Evolutionary conservation across 1,140 invertebrate species (phyloP).

Genomic region (Bombyx mandarina): DNA sequence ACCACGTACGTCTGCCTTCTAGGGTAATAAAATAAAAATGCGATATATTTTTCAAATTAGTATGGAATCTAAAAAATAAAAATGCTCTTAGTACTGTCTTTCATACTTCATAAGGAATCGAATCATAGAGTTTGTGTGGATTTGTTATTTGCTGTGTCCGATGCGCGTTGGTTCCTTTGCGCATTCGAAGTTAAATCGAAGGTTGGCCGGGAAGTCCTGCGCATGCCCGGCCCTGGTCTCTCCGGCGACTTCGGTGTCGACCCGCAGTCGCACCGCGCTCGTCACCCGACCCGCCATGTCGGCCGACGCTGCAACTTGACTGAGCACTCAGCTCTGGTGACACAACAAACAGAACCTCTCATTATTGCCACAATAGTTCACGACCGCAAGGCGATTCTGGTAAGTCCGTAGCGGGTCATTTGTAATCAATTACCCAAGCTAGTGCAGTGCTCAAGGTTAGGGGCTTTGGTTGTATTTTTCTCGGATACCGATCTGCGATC

Average conservation of each 20-base stretch:
- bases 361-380: conserved; percentile 31
- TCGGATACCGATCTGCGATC: conserved; percentile 31
- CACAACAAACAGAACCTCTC: conserved; percentile 39
- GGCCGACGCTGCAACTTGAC: conserved; percentile 53
- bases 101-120: too few relatives aligned
- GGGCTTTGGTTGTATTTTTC: conserved; percentile 36
- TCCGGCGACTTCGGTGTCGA: conserved; percentile 34
- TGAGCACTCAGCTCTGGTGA: conserved; percentile 46
- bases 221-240: conserved; percentile 39
- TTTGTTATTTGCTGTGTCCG: conserved; percentile 57
- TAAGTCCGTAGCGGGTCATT: conserved; percentile 40
- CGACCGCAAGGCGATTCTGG: conserved; percentile 33
- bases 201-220: conserved; percentile 30
- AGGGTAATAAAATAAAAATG: too few relatives aligned
- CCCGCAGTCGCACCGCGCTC: conserved; percentile 61
- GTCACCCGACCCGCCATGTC: conserved; percentile 54
- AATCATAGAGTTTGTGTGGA: conserved; percentile 29
- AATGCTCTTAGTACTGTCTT: too few relatives aligned
- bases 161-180: conserved; percentile 37
- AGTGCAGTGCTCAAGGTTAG: conserved; percentile 42
- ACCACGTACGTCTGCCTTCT: too few relatives aligned
- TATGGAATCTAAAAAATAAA: too few relatives aligned
- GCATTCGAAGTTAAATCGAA: conserved; percentile 58
- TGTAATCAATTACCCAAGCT: conserved; percentile 8
- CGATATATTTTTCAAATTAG: too few relatives aligned